phyloP scores from a whole-genome alignment of 2,797 vertebrate species.

The Etheostoma perlongum region DNA sequence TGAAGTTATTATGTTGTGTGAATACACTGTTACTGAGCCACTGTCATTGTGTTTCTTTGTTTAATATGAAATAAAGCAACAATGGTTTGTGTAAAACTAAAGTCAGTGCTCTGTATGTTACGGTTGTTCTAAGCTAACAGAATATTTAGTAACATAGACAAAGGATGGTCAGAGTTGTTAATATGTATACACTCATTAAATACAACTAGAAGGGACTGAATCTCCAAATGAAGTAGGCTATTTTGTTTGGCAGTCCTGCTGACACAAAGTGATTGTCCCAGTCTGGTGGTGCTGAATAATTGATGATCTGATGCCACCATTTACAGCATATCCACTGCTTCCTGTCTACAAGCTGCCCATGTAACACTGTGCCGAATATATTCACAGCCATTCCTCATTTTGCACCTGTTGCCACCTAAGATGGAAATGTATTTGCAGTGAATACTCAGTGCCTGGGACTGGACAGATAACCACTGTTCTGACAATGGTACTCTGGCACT shows the following conservation, averaged over 20 bases:
- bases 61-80: slow-evolving; percentile 75
- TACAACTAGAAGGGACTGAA: slow-evolving; percentile 4
- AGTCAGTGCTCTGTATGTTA: not conserved
- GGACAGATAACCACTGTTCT: slow-evolving; percentile 31
- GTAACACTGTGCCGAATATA: slow-evolving; percentile 36
- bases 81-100: slow-evolving; percentile 33
- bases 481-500: slow-evolving; percentile 9
- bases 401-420: slow-evolving; percentile 48
- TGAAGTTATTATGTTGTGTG: slow-evolving; percentile 54
- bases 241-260: slow-evolving; percentile 49
- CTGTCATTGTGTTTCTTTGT: slow-evolving; percentile 35
- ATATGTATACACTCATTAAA: not conserved
- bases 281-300: slow-evolving; percentile 78
- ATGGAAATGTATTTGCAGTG: slow-evolving; percentile 8
- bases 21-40: slow-evolving; percentile 49
- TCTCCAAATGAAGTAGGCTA: slow-evolving; percentile 8
- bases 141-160: not conserved
- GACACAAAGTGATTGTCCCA: slow-evolving; percentile 63
- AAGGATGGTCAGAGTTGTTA: not conserved
- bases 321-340: slow-evolving; percentile 61
- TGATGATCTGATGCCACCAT: slow-evolving; percentile 65
- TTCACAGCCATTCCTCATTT: slow-evolving; percentile 37
- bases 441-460: slow-evolving; percentile 3
- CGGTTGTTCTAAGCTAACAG: not conserved
- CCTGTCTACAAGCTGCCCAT: slow-evolving; percentile 56